Evolutionary conservation across 2,888 invertebrate genomes (phyloP).

Genomic region (Agrenia bidenticulata): DNA sequence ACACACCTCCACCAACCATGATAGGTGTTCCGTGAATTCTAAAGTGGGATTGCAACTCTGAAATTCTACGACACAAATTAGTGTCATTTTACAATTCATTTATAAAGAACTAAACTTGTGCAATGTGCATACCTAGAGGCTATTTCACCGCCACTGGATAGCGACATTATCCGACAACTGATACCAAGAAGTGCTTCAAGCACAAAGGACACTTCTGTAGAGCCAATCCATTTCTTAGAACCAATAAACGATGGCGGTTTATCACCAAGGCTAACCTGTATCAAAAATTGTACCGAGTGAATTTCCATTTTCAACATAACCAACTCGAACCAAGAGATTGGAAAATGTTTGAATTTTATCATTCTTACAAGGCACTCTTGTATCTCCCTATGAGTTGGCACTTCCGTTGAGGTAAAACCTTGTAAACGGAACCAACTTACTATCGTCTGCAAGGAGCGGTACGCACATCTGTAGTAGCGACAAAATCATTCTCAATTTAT

Average conservation of each 20-base stretch:
- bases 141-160: constrained; percentile 82
- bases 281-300: too few relatives aligned
- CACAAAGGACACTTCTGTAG: constrained; percentile 92
- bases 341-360: background rate
- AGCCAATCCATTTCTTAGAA: constrained; percentile 96
- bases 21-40: constrained; percentile 89
- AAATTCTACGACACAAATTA: constrained; percentile 28
- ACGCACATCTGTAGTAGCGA: constrained; percentile 70
- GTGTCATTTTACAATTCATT: background rate
- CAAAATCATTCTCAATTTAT: background rate
- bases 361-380: constrained; percentile 83
- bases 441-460: constrained; percentile 93
- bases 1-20: constrained; percentile 98
- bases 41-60: constrained; percentile 87
- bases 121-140: constrained; percentile 54
- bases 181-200: constrained; percentile 77
- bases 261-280: constrained; percentile 70
- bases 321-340: background rate
- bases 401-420: constrained; percentile 72
- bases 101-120: background rate
- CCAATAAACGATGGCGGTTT: constrained; percentile 84
- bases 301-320: too few relatives aligned
- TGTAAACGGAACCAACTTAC: constrained; percentile 89
- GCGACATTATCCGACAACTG: constrained; percentile 75
- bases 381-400: constrained; percentile 82